These are phyloP conservation scores for Nephrotoma guestfalica DNA, from an alignment of 2,888 invertebrate species.

Conservation along the genomic window DNA sequence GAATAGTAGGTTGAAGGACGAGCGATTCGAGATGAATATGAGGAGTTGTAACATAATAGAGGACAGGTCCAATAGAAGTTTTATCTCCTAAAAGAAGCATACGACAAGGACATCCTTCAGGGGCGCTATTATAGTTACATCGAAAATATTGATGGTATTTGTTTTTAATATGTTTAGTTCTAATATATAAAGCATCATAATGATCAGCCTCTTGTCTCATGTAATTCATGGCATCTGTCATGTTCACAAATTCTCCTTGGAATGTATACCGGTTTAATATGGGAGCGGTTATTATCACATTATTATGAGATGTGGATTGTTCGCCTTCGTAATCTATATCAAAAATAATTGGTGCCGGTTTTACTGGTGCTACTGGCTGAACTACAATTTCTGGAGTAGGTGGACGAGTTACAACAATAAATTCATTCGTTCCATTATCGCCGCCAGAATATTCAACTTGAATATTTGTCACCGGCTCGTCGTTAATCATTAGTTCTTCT, in stretches of 20 bases:
- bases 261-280: background rate
- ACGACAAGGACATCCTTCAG: background rate
- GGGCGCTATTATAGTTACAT: background rate
- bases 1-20: no score
- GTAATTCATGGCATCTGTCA: background rate
- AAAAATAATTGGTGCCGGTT: background rate
- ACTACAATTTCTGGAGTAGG: no score
- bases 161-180: background rate
- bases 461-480: background rate
- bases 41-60: background rate
- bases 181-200: background rate
- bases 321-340: background rate
- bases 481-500: background rate
- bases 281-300: background rate
- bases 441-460: background rate
- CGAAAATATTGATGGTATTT: background rate
- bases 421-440: no score
- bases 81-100: background rate
- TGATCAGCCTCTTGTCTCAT: background rate
- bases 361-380: no score
- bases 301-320: background rate
- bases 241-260: background rate
- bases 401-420: no score
- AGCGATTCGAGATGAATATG: background rate
- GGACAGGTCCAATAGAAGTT: background rate